phyloP scores from a whole-genome alignment of 1,140 invertebrate species.

The Eumeta japonica region DNA sequence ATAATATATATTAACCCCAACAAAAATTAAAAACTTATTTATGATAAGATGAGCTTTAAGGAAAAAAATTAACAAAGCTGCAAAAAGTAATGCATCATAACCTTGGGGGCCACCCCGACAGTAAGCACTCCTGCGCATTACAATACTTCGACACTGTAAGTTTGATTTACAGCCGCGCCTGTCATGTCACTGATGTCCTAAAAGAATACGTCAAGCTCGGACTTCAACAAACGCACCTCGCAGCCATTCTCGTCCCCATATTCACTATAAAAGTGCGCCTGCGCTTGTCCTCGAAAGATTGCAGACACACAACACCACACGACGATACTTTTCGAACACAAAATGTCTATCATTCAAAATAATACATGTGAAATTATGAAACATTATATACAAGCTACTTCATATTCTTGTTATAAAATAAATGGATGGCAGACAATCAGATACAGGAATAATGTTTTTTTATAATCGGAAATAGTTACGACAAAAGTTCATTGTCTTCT shows the following conservation, averaged over 20 bases:
- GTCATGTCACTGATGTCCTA: no score
- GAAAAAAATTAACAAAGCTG: slow-evolving; percentile 37
- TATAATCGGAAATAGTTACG: no score
- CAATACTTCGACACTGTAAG: slow-evolving; percentile 56
- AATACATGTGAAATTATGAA: no score
- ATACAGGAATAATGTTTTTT: no score
- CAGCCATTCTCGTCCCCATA: slow-evolving; percentile 19
- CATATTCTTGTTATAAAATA: no score
- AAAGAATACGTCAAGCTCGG: slow-evolving; percentile 49
- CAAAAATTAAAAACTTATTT: background rate
- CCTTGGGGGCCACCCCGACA: slow-evolving; percentile 52
- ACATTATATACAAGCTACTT: no score
- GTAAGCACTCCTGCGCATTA: slow-evolving; percentile 38
- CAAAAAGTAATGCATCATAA: no score
- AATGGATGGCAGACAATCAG: no score
- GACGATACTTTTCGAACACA: background rate
- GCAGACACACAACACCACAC: slow-evolving; percentile 23
- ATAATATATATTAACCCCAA: background rate
- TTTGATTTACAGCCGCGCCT: slow-evolving; percentile 55
- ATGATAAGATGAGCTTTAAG: slow-evolving; percentile 3
- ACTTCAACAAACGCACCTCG: slow-evolving; percentile 56
- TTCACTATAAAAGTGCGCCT: background rate
- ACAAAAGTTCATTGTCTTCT: no score
- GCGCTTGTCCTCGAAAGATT: background rate
- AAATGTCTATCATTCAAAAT: no score